A percentile compares a stretch with the other conserved stretches of the same genome.
phyloP scores from a whole-genome alignment of 2,888 invertebrate species.

The Cylindroiulus punctatus region DNA sequence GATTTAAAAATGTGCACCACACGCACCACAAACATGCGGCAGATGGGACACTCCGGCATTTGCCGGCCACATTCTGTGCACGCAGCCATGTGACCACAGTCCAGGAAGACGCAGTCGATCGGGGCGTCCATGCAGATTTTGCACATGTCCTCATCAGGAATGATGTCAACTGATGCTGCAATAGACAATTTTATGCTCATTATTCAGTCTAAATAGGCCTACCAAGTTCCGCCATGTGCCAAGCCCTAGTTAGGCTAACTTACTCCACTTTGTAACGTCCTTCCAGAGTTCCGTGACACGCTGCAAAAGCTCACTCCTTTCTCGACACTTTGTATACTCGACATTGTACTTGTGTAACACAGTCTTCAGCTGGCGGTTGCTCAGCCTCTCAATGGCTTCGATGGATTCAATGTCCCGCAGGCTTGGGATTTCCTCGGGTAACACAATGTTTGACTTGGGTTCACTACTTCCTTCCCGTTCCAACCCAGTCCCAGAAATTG shows the following conservation, averaged over 20 bases:
- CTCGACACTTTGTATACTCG: slow-evolving; percentile 88
- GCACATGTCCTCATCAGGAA: slow-evolving; percentile 81
- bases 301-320: slow-evolving; percentile 83
- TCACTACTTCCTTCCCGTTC: background rate
- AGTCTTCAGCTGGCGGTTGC: slow-evolving; percentile 83
- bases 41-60: slow-evolving; percentile 91
- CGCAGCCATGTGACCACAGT: slow-evolving; percentile 94
- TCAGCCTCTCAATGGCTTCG: slow-evolving; percentile 65
- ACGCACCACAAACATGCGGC: slow-evolving; percentile 88
- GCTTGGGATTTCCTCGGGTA: background rate
- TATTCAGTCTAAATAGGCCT: no score
- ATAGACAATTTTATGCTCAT: background rate
- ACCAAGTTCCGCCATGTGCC: background rate
- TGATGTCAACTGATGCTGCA: slow-evolving; percentile 57
- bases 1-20: slow-evolving; percentile 79
- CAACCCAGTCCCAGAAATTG: background rate
- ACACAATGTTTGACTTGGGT: background rate
- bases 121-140: slow-evolving; percentile 95
- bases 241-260: background rate
- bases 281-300: slow-evolving; percentile 79
- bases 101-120: slow-evolving; percentile 90
- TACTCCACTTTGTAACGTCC: slow-evolving; percentile 69
- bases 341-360: slow-evolving; percentile 84
- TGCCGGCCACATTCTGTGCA: slow-evolving; percentile 87
- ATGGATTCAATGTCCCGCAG: slow-evolving; percentile 51